phyloP scores from a whole-genome alignment of 2,797 vertebrate species.

The Rhinella marina region DNA sequence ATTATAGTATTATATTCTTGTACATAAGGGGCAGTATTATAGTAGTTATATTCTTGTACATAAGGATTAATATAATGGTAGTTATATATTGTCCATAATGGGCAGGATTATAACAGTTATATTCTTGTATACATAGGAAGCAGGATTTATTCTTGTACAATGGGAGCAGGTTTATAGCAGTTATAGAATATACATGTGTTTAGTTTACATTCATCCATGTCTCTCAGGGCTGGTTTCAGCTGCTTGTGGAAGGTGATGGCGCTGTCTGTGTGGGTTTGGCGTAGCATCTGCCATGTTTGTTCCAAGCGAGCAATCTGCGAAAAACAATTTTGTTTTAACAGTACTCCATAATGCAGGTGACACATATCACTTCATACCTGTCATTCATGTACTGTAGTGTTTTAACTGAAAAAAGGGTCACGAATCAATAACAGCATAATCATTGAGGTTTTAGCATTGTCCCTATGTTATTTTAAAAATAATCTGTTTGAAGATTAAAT shows the following conservation, averaged over 20 bases:
- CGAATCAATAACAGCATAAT: background rate
- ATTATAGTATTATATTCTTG: background rate
- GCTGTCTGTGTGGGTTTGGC: constrained; percentile 81
- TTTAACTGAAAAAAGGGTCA: background rate
- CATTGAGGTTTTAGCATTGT: background rate
- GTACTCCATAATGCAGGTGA: background rate
- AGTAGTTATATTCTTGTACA: background rate
- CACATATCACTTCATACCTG: background rate
- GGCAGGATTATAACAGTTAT: background rate
- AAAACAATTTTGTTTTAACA: background rate
- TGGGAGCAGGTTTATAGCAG: background rate
- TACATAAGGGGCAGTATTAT: no score
- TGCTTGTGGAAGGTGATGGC: constrained; percentile 85
- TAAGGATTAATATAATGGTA: background rate
- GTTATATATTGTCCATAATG: background rate
- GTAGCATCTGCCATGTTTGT: constrained; percentile 83
- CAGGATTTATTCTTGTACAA: background rate
- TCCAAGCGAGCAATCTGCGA: constrained; percentile 81
- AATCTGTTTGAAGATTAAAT: background rate
- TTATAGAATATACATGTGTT: background rate
- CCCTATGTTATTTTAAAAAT: background rate
- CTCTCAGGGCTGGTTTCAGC: constrained; percentile 84
- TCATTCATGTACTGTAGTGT: background rate
- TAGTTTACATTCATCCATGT: constrained; percentile 82
- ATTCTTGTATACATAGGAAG: background rate